A percentile compares a stretch with the other conserved stretches of the same genome.
These are phyloP conservation scores for Drosophila anceps DNA, from an alignment of 2,888 invertebrate genomes.

Conservation along the genomic window DNA sequence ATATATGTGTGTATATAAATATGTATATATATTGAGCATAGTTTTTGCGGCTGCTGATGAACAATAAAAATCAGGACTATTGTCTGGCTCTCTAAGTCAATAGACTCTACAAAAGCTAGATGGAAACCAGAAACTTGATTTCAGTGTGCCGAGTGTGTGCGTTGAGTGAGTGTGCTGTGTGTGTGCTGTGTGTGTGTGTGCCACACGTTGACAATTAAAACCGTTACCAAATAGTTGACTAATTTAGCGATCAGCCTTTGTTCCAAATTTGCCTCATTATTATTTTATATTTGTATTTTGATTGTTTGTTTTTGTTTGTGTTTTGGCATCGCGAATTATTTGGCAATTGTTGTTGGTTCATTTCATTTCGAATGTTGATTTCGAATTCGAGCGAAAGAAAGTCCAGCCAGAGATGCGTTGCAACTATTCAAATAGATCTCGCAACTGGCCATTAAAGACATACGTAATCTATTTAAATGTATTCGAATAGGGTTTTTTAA, in stretches of 20 bases:
- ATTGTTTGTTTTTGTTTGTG: constrained; percentile 22
- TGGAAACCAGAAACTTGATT: constrained; percentile 27
- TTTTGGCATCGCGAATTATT: constrained; percentile 27
- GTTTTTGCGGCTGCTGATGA: constrained; percentile 36
- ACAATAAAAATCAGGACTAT: constrained; percentile 76
- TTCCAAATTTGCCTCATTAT: constrained; percentile 37
- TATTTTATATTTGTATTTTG: constrained; percentile 40
- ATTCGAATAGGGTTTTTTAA: not conserved
- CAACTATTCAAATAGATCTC: constrained; percentile 28
- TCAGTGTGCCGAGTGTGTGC: constrained; percentile 3
- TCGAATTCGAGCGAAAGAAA: constrained; percentile 34
- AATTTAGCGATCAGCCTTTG: constrained; percentile 42
- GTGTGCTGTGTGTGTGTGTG: constrained; percentile 28
- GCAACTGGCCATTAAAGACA: constrained; percentile 19
- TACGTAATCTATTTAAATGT: constrained; percentile 9
- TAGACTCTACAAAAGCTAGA: constrained; percentile 57
- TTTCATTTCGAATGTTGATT: constrained; percentile 6
- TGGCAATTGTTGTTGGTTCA: constrained; percentile 30
- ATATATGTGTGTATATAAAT: constrained; percentile 1
- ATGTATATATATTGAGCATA: constrained; percentile 6
- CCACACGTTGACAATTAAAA: constrained; percentile 63
- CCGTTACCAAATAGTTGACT: constrained; percentile 72
- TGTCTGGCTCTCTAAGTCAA: constrained; percentile 71
- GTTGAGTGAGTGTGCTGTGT: constrained; percentile 10
- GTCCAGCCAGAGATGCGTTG: constrained; percentile 23